Evolutionary conservation across 2,113 vertebrate species (phyloP).

Genomic region (Cinclus mexicanus): DNA sequence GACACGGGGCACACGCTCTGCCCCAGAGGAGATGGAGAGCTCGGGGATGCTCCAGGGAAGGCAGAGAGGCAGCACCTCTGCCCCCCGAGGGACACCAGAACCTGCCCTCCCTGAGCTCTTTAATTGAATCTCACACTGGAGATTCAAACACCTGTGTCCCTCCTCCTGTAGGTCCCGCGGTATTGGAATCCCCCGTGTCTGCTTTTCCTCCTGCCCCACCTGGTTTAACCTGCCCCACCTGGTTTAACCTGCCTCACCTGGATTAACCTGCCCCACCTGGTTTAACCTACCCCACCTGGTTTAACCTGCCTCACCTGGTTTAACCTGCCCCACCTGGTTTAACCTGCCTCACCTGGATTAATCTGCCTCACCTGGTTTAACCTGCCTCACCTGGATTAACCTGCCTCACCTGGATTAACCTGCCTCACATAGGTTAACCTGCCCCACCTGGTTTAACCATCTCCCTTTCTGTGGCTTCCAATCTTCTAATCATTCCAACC

Average conservation of each 20-base stretch:
- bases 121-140: background rate
- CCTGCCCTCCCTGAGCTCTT: background rate
- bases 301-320: background rate
- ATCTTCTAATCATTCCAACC: background rate
- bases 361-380: background rate
- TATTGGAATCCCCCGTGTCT: background rate
- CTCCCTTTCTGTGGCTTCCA: background rate
- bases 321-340: background rate
- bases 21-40: background rate
- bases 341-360: background rate
- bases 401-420: background rate
- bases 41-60: background rate
- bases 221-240: background rate
- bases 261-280: too few species aligned
- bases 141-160: background rate
- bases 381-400: background rate
- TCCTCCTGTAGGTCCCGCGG: background rate
- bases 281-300: too few species aligned
- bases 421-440: too few species aligned
- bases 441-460: background rate
- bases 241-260: background rate
- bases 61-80: background rate
- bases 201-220: background rate
- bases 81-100: fast-evolving
- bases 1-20: background rate